Base-by-base conservation (phyloP, 2,113 vertebrate species). In the Drymodes brunneopygia region DNA sequence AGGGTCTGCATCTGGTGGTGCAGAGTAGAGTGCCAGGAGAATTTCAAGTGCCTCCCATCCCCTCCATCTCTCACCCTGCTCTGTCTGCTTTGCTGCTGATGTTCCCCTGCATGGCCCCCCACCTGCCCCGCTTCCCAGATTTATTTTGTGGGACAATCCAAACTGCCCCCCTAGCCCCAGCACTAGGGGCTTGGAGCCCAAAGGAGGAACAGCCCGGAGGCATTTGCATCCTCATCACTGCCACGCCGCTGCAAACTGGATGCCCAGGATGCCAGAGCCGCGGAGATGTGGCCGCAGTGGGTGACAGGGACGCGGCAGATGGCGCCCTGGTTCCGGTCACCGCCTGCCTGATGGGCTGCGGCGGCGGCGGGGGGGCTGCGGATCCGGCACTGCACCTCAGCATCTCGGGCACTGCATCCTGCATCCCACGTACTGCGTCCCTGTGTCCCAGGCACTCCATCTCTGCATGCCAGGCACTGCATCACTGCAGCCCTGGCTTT, bases 251-350 rank as follows among this genome's bases (percentile, higher is more conserved):
- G 48, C 21, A 9, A 15, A 40, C 25, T 3, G n/a, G 18, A 25
- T 50, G 35, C 19, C 31, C 19, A 20, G 65, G 20, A 3, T 60
- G 44, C 31, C 47, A 15, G 45, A 65, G 71, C 9, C 0, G 3
- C 4, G 1, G 71, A 17, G 61, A 33, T 12, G 56, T 17, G 58
- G 36, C 47, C 1, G 4, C 31, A 29, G 62, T 25, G 62, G 47
- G 71, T 88, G 89, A 58, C 72, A 58, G 77, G 40, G 58, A 64
- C 31, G 16, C 53, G 25, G 78, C 90, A 96, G 87, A 65, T 89
- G 92, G 89, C 73, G 69, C 89, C 91, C 83, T 81, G 83, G 27
- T 20, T 19, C 83, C 7, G 38, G 75, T 8, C 67, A 92, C 69
- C 9, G 9, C 29, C 53, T 1, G 6, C 56, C 40, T 9, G 65